Evolutionary conservation across 2,888 invertebrate genomes (phyloP), one percentile per base, ranked within the genome.

Genomic region (Lithophane semibrunnea): DNA sequence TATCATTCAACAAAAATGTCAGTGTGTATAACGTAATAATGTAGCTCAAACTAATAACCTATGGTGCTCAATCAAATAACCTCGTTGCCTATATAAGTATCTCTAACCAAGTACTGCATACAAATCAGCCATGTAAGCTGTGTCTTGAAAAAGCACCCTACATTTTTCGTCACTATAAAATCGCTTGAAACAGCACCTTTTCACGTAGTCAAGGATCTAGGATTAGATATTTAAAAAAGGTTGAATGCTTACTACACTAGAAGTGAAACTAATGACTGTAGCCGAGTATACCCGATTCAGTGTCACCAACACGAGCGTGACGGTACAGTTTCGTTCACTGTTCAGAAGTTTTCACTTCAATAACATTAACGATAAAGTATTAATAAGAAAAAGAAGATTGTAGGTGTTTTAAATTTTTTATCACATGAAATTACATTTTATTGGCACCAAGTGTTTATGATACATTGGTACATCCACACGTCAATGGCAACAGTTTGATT

Each of bases 31-130:
- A 24, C 3, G 18, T 29, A 29, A 54, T 10, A 54, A 8, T 24
- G 3, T 66, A 37, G 54, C 60, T 82, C 77, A 72, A 72, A n/a
- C 29, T 72, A 49, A 64, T 63, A 58, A 67, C 18, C 5, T 21
- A 44, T 64, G 70, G 63, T 84, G 70, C 82, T 84, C 84, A 79
- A 73, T 70, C 18, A 56, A 69, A 58, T 54, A 64, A 7, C 56
- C 3, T 44, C 42, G 21, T 37, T 44, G 42, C 16, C 44, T 49
- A 37, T 73, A 18, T 56, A 42, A 21, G 9, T 56, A 44, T n/a
- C 7, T 60, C 13, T 21, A 12, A 60, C 44, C 42, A 44, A 73
- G 44, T 72, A 69, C 10, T 54, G 42, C n/a, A 21, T 56, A 21
- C n/a, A 24, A 42, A 1, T 37, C 16, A 24, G 2, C 16, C 5